A percentile compares a stretch with the other conserved stretches of the same genome.
phyloP scores from a whole-genome alignment of 2,113 vertebrate genomes.

The Acanthochromis polyacanthus region DNA sequence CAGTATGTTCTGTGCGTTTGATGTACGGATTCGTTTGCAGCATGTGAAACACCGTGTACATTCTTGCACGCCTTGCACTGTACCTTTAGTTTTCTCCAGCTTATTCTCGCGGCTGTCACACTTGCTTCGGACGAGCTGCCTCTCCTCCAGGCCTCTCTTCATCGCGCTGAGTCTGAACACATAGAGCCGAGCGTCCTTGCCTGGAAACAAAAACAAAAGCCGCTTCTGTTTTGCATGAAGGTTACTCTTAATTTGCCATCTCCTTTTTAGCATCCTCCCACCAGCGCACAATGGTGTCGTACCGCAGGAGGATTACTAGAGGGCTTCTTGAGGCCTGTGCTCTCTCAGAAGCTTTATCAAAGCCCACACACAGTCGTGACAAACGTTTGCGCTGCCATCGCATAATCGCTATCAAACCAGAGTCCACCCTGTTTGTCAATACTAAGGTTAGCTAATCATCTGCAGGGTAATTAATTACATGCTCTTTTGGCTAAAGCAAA shows the following conservation, averaged over 20 bases:
- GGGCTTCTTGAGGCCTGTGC: slow-evolving; percentile 45
- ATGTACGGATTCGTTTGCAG: background rate
- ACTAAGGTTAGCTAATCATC: slow-evolving; percentile 56
- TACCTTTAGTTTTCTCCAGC: slow-evolving; percentile 98
- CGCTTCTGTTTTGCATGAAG: slow-evolving; percentile 41
- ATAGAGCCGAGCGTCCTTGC: slow-evolving; percentile 95
- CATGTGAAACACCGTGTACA: background rate
- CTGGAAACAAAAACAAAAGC: slow-evolving; percentile 74
- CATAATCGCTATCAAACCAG: slow-evolving; percentile 49
- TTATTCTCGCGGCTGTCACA: slow-evolving; percentile 96
- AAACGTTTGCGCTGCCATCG: slow-evolving; percentile 55
- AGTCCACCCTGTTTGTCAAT: slow-evolving; percentile 55
- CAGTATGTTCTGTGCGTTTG: background rate
- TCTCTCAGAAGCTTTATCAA: slow-evolving; percentile 45
- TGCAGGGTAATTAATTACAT: slow-evolving; percentile 55
- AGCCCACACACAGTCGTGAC: slow-evolving; percentile 59
- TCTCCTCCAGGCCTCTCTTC: slow-evolving; percentile 88
- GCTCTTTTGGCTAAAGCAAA: slow-evolving; percentile 30
- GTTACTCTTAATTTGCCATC: slow-evolving; percentile 51
- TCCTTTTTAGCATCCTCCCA: slow-evolving; percentile 59
- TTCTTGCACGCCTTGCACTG: background rate
- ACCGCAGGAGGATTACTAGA: slow-evolving; percentile 49
- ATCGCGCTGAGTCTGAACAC: slow-evolving; percentile 92
- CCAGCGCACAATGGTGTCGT: slow-evolving; percentile 31
- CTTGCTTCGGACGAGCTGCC: slow-evolving; percentile 87